phyloP scores from a whole-genome alignment of 2,797 vertebrate species.

The Lithobates sylvaticus region DNA sequence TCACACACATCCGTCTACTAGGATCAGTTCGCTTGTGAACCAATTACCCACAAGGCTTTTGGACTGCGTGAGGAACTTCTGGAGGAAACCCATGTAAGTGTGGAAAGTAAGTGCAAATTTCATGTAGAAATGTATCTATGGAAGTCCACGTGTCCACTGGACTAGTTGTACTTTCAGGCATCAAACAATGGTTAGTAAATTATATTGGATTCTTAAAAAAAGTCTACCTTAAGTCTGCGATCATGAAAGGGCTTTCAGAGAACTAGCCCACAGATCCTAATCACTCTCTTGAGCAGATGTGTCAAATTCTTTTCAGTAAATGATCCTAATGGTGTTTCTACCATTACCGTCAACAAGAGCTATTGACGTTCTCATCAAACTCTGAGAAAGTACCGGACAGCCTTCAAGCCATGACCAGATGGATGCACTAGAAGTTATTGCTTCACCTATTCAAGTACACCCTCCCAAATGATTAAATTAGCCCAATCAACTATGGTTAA shows the following conservation, averaged over 20 bases:
- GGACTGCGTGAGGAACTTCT: too few relatives aligned
- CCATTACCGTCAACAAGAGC: neutral
- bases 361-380: neutral
- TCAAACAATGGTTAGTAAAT: neutral
- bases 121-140: too few relatives aligned
- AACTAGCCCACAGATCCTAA: neutral
- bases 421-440: neutral
- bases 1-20: too few relatives aligned
- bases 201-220: neutral
- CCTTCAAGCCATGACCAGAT: slow-evolving; percentile 6
- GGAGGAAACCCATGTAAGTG: too few relatives aligned
- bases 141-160: neutral
- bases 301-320: neutral
- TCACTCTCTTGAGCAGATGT: neutral
- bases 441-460: neutral
- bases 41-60: too few relatives aligned
- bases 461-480: slow-evolving; percentile 44
- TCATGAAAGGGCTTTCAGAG: neutral
- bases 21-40: too few relatives aligned
- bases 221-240: neutral
- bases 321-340: neutral
- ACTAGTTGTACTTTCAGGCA: neutral
- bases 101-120: too few relatives aligned
- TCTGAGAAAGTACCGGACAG: neutral
- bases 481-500: slow-evolving; percentile 28